Base-by-base conservation (phyloP, 2,113 vertebrate genomes). In the Apeltes quadracus region DNA sequence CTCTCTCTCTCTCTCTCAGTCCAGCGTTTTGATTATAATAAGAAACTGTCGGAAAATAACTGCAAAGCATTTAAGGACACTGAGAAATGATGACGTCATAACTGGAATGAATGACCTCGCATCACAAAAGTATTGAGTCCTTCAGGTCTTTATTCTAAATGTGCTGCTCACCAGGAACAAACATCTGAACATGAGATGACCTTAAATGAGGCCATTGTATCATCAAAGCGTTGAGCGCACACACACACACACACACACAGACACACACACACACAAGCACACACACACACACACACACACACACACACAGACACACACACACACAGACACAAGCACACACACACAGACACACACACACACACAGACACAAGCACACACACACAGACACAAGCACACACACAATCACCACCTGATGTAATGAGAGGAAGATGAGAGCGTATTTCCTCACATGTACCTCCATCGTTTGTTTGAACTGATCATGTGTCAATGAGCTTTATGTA, bases 151-250 rank as follows among this genome's bases (percentile, higher is more conserved):
- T 27, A 29, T 15, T 39, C 15, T 41, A 22, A 58, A 54, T 13
- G 14, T 25, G 14, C 20, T 6, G 32, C 16, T 68, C 5, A 38
- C 13, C 23, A 46, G 41, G 34, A 75, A 29, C 14, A 66, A 72
- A 61, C 56, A 72, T 34, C 23, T 76, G 74, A 63, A 46, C 14
- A 62, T 25, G 8, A 57, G 15, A 50, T 76, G 61, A 77, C 65
- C 62, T 72, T 63, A 32, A 61, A 23, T 15, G 29, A 71, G 41
- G 55, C 46, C 48, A 63, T 70, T 64, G 73, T 72, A 65, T 78
- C 68, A 81, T 82, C 51, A 78, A 73, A 75, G 32, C 4, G 32
- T 29, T 29, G 29, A 29, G 29, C 29, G 29, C 29, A 29, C 39
- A 5, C 2, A 2, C 32, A 5, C 32, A 76, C 4, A 36, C 32